Evolutionary conservation across 2,888 invertebrate genomes (phyloP).

Genomic region (Blomia tropicalis): DNA sequence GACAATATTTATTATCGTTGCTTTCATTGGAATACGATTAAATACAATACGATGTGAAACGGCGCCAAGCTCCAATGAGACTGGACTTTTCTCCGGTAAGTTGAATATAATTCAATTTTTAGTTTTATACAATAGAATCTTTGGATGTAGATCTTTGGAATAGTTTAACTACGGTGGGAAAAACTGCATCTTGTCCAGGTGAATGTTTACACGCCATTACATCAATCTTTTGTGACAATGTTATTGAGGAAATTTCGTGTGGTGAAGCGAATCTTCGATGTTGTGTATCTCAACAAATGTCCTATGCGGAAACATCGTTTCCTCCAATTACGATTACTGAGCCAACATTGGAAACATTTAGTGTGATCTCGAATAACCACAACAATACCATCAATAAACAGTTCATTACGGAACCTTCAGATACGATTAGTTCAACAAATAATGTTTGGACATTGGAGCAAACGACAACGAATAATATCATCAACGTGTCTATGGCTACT

Average conservation of each 20-base stretch:
- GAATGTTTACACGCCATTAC: slow-evolving; percentile 71
- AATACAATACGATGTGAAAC: no score
- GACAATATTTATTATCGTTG: no score
- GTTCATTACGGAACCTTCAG: background rate
- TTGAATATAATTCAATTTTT: background rate
- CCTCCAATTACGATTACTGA: slow-evolving; percentile 36
- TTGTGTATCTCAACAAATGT: slow-evolving; percentile 28
- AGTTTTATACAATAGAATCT: slow-evolving; percentile 28
- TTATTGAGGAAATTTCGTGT: slow-evolving; percentile 36
- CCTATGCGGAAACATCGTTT: slow-evolving; percentile 30
- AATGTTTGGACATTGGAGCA: background rate
- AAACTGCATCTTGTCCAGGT: slow-evolving; percentile 62
- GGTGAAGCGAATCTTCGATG: slow-evolving; percentile 31
- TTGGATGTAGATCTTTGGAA: slow-evolving; percentile 73
- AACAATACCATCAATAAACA: background rate
- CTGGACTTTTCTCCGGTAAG: slow-evolving; percentile 21
- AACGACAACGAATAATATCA: background rate
- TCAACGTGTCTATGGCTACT: background rate
- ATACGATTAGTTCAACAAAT: background rate
- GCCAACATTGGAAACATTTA: slow-evolving; percentile 15
- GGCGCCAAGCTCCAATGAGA: slow-evolving; percentile 21
- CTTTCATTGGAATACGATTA: no score
- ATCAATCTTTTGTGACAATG: slow-evolving; percentile 67
- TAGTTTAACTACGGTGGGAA: slow-evolving; percentile 65
- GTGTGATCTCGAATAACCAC: slow-evolving; percentile 20